Base-by-base conservation (phyloP, 2,888 invertebrate genomes). In the Epistrophella euchroma region DNA sequence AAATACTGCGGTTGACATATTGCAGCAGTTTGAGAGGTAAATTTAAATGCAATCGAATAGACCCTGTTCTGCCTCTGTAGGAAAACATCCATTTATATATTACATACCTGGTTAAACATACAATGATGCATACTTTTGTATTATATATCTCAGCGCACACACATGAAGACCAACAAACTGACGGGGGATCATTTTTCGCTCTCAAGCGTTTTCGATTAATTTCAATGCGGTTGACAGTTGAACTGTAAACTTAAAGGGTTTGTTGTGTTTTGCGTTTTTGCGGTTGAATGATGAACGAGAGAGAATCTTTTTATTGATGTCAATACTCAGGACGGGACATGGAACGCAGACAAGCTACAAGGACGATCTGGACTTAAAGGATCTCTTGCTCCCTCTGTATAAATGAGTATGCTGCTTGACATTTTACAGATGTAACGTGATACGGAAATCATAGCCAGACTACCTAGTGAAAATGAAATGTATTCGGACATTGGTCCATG, bases 351-450 rank as follows among this genome's bases (percentile, higher is more conserved):
- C n/a, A 2, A 32, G 17, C 11, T 56, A 32, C 17, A 58, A 58
- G 58, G 35, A 35, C 35, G 10, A 56, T 19, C 17, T 10, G 9
- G 13, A 35, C 4, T 19, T 5, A 17, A 17, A 10, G 17, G 10
- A 0, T 32, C 32, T 4, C 10, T n/a, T 17, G 32, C 17, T 32
- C 4, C 17, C 17, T 32, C 9, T n/a, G 11, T 56, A 2, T 13
- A 32, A 15, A n/a, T 58, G 35, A 3, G 0, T 13, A 15, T 40
- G 5, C 37, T 35, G 19, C 35, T 13, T 72, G 60, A 78, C 62
- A 62, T 55, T 74, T 78, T 78, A 68, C 83, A 78, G 56, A 78
- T 78, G 83, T 83, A 78, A 83, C 78, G 22, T 74, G 83, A 83
- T 83, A 83, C 32, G 60, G 58, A 58, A 66, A 71, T 76, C 76